These are phyloP conservation scores for Drosophila neocordata DNA, from an alignment of 1,140 invertebrate genomes.

Conservation along the genomic window DNA sequence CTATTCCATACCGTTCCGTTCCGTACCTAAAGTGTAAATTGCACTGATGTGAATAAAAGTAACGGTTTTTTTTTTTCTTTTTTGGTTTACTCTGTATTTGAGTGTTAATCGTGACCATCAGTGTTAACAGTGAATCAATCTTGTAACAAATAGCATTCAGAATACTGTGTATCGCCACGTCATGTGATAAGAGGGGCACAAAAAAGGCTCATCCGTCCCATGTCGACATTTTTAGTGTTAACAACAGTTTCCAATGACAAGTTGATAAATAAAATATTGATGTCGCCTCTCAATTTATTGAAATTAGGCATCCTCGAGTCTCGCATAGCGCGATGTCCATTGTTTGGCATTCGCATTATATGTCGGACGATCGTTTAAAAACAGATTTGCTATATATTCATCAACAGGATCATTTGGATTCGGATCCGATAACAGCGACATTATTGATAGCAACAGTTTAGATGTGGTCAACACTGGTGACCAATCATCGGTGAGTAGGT, in stretches of 20 bases:
- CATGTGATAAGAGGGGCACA: background rate
- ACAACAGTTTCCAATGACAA: constrained; percentile 6
- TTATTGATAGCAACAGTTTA: constrained; percentile 97
- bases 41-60: background rate
- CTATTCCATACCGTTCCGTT: no score
- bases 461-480: constrained; percentile 98
- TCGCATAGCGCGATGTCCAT: constrained; percentile 95
- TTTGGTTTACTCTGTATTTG: background rate
- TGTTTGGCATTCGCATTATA: constrained; percentile 97
- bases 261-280: background rate
- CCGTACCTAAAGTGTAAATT: no score
- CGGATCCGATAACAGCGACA: constrained; percentile 96
- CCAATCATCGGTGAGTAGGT: constrained; percentile 94
- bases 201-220: background rate
- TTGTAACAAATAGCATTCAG: constrained; percentile 7
- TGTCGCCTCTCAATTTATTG: background rate
- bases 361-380: constrained; percentile 92
- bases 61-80: background rate
- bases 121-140: constrained; percentile 10
- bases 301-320: background rate
- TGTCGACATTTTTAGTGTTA: background rate
- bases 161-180: background rate
- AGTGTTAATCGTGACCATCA: constrained; percentile 3
- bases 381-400: constrained; percentile 97
- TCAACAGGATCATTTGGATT: constrained; percentile 98